Percentiles rank a stretch among this genome's conserved stretches.
Conservation (phyloP, 2,113 vertebrate species). For the Cardinalis cardinalis region DNA sequence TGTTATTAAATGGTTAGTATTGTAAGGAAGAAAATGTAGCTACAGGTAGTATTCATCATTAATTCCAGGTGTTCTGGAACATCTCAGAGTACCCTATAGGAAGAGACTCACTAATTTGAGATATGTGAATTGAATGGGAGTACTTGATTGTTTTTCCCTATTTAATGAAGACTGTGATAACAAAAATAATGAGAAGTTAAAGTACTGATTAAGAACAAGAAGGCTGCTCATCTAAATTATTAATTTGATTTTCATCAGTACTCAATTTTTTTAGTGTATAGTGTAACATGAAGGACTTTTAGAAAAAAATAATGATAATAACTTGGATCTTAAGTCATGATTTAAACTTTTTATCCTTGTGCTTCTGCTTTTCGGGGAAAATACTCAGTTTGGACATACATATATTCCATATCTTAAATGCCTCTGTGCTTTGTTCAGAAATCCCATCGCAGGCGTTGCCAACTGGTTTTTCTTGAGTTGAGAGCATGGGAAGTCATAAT, state of each 20-base stretch:
- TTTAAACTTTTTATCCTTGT: not conserved
- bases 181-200: not conserved
- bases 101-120: not conserved
- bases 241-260: not conserved
- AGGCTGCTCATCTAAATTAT: not conserved
- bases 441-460: not conserved
- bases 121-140: not conserved
- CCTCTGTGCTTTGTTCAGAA: not conserved
- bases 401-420: not conserved
- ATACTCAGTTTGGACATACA: not conserved
- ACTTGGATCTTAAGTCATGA: not conserved
- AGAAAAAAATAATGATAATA: not conserved
- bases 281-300: not conserved
- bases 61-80: not conserved
- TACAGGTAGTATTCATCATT: not conserved
- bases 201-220: not conserved
- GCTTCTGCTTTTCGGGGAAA: not conserved
- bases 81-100: fast-evolving
- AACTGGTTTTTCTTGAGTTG: not conserved
- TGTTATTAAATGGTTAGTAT: not conserved
- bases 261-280: not conserved
- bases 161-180: not conserved
- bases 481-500: not conserved
- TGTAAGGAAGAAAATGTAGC: not conserved
- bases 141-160: not conserved